Evolutionary conservation across 2,888 invertebrate species (phyloP).

Genomic region (Hermaeophaga mercurialis): DNA sequence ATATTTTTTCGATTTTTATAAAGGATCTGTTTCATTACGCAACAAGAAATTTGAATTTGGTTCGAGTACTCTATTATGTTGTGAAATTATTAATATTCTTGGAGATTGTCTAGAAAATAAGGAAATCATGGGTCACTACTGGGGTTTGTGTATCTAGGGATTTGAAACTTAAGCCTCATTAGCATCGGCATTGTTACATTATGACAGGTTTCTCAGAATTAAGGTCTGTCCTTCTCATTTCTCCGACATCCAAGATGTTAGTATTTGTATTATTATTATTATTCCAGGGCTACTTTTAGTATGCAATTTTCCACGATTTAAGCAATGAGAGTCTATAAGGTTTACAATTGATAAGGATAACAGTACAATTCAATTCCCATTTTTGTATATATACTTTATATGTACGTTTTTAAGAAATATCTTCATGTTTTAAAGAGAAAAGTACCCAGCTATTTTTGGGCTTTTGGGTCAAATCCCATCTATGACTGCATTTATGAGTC

Average conservation of each 20-base stretch:
- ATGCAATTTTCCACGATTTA: conserved; percentile 21
- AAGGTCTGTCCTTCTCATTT: conserved; percentile 19
- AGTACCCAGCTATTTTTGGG: too few relatives aligned
- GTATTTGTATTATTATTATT: conserved; percentile 21
- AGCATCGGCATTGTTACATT: conserved; percentile 24
- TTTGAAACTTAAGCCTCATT: conserved; percentile 20
- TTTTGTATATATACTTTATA: too few relatives aligned
- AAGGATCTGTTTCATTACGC: too few relatives aligned
- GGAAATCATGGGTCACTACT: conserved; percentile 24
- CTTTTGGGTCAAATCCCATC: too few relatives aligned
- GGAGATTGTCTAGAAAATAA: conserved; percentile 8
- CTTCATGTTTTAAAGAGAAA: too few relatives aligned
- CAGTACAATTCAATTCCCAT: background rate
- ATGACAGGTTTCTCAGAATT: conserved; percentile 24
- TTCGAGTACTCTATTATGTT: background rate
- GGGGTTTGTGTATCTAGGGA: conserved; percentile 26
- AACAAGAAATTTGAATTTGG: too few relatives aligned
- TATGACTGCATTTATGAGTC: too few relatives aligned
- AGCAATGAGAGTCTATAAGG: background rate
- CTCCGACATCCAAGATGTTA: conserved; percentile 13
- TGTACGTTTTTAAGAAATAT: too few relatives aligned
- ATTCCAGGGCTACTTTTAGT: conserved; percentile 17
- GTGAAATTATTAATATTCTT: conserved; percentile 22
- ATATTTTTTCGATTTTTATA: too few relatives aligned
- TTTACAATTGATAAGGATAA: background rate